Percentiles rank a stretch among this genome's conserved stretches.
Evolutionary conservation across 2,888 invertebrate species (phyloP).

Genomic region (Drosophila pegasa): DNA sequence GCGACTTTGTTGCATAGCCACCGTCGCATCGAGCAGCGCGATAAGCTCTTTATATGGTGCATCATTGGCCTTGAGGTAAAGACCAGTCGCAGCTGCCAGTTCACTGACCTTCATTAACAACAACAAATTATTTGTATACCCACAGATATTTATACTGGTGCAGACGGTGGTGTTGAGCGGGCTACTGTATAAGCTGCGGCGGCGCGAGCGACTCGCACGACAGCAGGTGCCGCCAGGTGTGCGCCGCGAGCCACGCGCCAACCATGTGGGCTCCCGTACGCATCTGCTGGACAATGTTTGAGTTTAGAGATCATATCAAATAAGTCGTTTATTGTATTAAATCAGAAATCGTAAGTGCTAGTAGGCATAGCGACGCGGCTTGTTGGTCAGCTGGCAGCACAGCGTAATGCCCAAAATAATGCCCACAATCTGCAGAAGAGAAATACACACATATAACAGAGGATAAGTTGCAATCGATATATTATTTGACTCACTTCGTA

Average conservation of each 20-base stretch:
- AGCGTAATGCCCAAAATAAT: constrained; percentile 69
- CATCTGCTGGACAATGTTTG: constrained; percentile 61
- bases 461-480: neutral
- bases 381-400: constrained; percentile 75
- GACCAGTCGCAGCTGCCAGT: constrained; percentile 27
- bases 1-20: constrained; percentile 62
- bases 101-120: constrained; percentile 29
- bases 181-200: constrained; percentile 60
- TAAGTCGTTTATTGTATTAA: constrained; percentile 42
- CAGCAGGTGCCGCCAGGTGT: constrained; percentile 62
- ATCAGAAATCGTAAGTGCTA: constrained; percentile 50
- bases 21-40: constrained; percentile 65
- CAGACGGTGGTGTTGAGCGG: constrained; percentile 60
- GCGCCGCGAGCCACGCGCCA: constrained; percentile 62
- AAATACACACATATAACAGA: neutral
- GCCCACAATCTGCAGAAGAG: constrained; percentile 63
- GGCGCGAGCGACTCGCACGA: constrained; percentile 40
- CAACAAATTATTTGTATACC: constrained; percentile 3
- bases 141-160: constrained; percentile 60
- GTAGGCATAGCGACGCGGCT: constrained; percentile 75
- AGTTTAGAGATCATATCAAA: constrained; percentile 14
- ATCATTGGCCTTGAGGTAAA: constrained; percentile 74
- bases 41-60: constrained; percentile 75
- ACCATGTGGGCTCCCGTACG: constrained; percentile 71
- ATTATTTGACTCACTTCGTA: constrained; percentile 67